Conservation (phyloP, 2,888 invertebrate genomes). For the Meloe dianella region DNA sequence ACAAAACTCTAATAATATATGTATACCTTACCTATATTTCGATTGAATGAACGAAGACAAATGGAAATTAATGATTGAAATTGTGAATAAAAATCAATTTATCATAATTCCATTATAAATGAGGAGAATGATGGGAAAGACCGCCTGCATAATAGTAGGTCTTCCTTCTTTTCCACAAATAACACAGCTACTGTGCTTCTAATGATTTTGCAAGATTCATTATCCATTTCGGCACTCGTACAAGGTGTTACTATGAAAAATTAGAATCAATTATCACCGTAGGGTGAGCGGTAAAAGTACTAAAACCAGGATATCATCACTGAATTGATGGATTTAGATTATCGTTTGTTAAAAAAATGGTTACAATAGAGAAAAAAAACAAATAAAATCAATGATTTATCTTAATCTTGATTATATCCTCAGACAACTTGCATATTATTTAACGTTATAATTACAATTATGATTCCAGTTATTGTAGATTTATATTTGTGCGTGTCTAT, state of each 20-base stretch:
- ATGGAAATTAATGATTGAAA: slow-evolving; percentile 56
- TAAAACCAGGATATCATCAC: background rate
- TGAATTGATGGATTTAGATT: slow-evolving; percentile 12
- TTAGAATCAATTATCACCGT: slow-evolving; percentile 28
- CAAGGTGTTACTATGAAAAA: slow-evolving; percentile 32
- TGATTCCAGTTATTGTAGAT: background rate
- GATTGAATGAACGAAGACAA: slow-evolving; percentile 47
- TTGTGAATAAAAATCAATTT: slow-evolving; percentile 51
- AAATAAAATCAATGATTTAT: background rate
- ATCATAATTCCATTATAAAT: slow-evolving; percentile 43
- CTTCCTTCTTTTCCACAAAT: slow-evolving; percentile 31
- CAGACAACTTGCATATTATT: background rate
- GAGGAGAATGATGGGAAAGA: slow-evolving; percentile 48
- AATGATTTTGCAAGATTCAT: slow-evolving; percentile 40
- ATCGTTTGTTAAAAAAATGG: background rate
- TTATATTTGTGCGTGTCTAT: background rate
- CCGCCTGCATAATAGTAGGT: slow-evolving; percentile 39
- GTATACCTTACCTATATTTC: too few species aligned
- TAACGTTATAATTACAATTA: background rate
- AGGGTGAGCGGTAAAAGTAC: slow-evolving; percentile 16
- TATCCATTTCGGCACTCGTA: slow-evolving; percentile 18
- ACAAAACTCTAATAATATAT: slow-evolving; percentile 27
- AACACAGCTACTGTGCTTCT: slow-evolving; percentile 40
- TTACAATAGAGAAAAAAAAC: background rate
- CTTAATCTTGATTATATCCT: slow-evolving; percentile 2